Base-by-base conservation (phyloP, 2,888 invertebrate species). In the Linnaemya vulpina region DNA sequence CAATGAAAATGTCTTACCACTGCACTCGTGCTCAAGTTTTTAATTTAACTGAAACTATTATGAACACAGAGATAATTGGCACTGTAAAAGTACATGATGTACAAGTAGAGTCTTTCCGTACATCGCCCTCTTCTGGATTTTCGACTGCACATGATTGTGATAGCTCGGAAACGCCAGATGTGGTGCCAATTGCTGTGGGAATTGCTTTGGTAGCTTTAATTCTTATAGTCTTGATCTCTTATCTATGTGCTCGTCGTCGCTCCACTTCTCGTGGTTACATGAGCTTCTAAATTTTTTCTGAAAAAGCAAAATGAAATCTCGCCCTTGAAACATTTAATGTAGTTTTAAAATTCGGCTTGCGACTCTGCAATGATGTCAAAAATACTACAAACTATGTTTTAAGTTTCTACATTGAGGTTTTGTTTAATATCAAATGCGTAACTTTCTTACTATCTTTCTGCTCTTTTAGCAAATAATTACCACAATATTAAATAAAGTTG, bases 141-240 rank as follows among this genome's bases (percentile, higher is more conserved):
- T 94, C 95, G 79, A 92, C 94, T 85, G 95, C 96, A 94, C 92
- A 94, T 93, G 96, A 96, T 89, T 97, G 97, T 92, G 94, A 94
- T 88, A 93, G 94, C 79, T 93, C 94, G 49, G 95, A 95, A 89
- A 95, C 96, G 7, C 95, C 97, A 17, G 99, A 99, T 93, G 95
- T 98, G 86, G 98, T 99, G 80, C 99, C 99, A 30, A 98, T 99
- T 91, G 98, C 97, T 25, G 99, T 99, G 86, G 99, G 99, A 17
- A 97, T 97, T 91, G 97, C 97, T 70, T 94, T 99, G 81, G 97
- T 97, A 86, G 97, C 95, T 70, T 94, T 99, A 81, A 98, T 99
- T 87, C 93, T 98, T 84, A 95, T 98, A 87, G 98, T 99, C 73
- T 94, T 99, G 88, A 94, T 96, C 88, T 98, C 97, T 60, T 99